Evolutionary conservation across 2,113 vertebrate species (phyloP).

Genomic region (Andinoacara biseriatus): DNA sequence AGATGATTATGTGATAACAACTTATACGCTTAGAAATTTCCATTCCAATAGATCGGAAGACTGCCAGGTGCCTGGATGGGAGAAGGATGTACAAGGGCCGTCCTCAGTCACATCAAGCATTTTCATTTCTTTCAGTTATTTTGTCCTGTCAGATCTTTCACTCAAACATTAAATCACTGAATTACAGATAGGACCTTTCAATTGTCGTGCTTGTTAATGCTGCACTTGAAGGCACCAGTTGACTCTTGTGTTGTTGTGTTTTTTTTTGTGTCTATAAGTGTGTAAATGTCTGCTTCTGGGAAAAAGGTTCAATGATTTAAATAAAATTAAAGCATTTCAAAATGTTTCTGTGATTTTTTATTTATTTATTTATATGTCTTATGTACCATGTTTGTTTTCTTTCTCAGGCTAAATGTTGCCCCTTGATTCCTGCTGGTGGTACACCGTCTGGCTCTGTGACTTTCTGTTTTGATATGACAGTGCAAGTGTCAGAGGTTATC

Average conservation of each 20-base stretch:
- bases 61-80: slow-evolving; percentile 9
- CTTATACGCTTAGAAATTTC: slow-evolving; percentile 10
- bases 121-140: slow-evolving; percentile 6
- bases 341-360: neutral
- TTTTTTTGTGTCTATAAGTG: slow-evolving; percentile 3
- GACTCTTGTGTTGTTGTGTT: neutral
- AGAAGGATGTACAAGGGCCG: neutral
- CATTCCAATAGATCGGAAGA: slow-evolving; percentile 52
- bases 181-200: neutral
- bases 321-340: slow-evolving; percentile 36
- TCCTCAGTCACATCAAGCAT: slow-evolving; percentile 13
- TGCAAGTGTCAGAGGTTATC: slow-evolving; percentile 27
- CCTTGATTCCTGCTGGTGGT: neutral
- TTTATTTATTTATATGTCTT: neutral
- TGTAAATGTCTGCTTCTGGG: neutral
- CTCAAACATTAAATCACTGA: slow-evolving; percentile 13
- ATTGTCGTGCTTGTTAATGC: slow-evolving; percentile 24
- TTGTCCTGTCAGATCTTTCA: slow-evolving; percentile 3
- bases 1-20: slow-evolving; percentile 15
- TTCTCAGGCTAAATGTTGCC: neutral
- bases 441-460: neutral
- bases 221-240: neutral
- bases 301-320: neutral
- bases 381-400: neutral
- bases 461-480: slow-evolving; percentile 12